Conservation (phyloP, 2,888 invertebrate genomes). For the Dioctria rufipes region DNA sequence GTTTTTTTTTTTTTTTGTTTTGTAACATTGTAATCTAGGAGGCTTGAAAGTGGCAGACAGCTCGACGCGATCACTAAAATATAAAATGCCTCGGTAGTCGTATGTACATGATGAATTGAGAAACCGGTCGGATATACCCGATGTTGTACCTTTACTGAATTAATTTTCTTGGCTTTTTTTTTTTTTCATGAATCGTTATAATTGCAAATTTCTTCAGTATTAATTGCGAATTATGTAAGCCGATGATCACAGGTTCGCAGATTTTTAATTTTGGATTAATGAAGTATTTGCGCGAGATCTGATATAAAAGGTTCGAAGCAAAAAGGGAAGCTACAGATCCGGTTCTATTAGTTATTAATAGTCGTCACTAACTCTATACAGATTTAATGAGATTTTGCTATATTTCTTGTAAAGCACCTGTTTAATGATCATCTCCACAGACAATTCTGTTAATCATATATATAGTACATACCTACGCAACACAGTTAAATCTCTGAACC, state of each 20-base stretch:
- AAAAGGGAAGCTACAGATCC: too few species aligned
- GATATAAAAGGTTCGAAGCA: not conserved
- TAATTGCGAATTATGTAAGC: conserved; percentile 39
- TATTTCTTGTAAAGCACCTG: conserved; percentile 25
- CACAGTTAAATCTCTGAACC: conserved; percentile 1
- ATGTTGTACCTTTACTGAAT: conserved; percentile 31
- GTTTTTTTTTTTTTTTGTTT: too few species aligned
- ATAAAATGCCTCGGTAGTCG: conserved; percentile 4
- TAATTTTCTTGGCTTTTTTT: not conserved
- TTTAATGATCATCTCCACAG: not conserved
- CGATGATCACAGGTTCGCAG: conserved; percentile 1
- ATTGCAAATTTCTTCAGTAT: conserved; percentile 18
- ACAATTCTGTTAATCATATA: conserved; percentile 12
- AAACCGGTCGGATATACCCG: conserved; percentile 33
- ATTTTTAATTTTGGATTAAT: conserved; percentile 6
- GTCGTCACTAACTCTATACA: not conserved
- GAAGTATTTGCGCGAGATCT: not conserved
- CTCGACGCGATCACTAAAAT: conserved; percentile 45
- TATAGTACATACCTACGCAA: not conserved
- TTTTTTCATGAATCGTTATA: not conserved
- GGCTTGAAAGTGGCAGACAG: conserved; percentile 48
- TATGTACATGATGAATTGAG: conserved; percentile 9
- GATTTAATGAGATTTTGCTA: conserved; percentile 7
- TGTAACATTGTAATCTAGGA: conserved; percentile 8
- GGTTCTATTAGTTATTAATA: too few species aligned